Base-by-base conservation (phyloP, 2,888 invertebrate genomes). In the Stratiomys singularior region DNA sequence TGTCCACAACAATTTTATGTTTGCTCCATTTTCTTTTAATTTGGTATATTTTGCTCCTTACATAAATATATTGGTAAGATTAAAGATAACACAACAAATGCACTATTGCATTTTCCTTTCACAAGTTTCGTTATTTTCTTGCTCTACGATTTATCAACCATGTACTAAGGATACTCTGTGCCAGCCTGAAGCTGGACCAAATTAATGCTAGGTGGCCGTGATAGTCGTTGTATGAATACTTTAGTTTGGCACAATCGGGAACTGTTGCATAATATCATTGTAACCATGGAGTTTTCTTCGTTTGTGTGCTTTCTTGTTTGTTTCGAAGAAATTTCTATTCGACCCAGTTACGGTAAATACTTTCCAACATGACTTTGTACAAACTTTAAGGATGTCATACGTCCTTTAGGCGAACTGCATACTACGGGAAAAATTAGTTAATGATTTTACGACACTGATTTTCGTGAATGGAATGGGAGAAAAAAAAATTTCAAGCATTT, bases 201-300 rank as follows among this genome's bases (percentile, higher is more conserved):
- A 67, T 27, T 67, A 67, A 67, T 67, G 46, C 21, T 64, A 30
- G 18, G 11, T 64, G 28, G 52, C 2, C n/a, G n/a, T 5, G 3
- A 52, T 52, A 52, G 52, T 18, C 15, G 52, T 44, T 67, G 1
- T 13, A 30, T 66, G 28, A 21, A 13, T 23, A n/a, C 44, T 56
- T n/a, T 23, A 21, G 18, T 44, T 67, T 46, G 52, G 56, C 56
- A 5, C 9, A 11, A 27, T 25, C 1, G 27, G 18, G 56, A 72
- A 58, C 72, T 72, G 72, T 72, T 72, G 72, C 72, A 72, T 30
- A 72, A 72, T 25, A 30, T 30, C 72, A 56, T 56, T 72, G 72
- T 72, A 56, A 27, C 56, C 58, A 30, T 25, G 25, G 4, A 25
- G 47, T 7, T 60, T 60, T 21, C 47, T 25, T 71, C 71, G 71